A percentile compares a stretch with the other conserved stretches of the same genome.
Conservation (phyloP, 2,797 vertebrate genomes). For the Macropus fuliginosus region DNA sequence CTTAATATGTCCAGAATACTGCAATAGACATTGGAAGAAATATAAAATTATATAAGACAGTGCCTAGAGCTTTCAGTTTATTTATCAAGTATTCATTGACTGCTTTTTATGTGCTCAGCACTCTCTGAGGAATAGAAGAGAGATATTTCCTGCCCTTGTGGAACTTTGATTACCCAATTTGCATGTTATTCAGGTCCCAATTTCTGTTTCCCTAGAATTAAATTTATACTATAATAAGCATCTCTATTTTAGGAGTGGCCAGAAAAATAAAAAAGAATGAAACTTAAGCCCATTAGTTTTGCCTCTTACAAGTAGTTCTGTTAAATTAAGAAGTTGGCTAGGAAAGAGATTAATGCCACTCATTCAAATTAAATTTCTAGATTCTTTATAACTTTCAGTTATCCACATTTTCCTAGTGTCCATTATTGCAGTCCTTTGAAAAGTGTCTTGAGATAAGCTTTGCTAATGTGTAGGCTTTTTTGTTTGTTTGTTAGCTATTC, state of each 20-base stretch:
- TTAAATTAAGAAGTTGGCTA: not conserved
- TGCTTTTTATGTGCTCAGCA: not conserved
- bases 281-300: not conserved
- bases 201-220: not conserved
- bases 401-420: not conserved
- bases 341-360: not conserved
- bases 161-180: not conserved
- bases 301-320: not conserved
- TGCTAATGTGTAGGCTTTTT: not conserved
- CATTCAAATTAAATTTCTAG: not conserved
- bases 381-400: not conserved
- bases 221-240: not conserved
- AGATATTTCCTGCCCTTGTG: not conserved
- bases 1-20: not conserved
- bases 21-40: not conserved
- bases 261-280: not conserved
- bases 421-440: not conserved
- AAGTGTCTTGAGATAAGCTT: not conserved
- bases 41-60: not conserved
- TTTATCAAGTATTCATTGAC: not conserved
- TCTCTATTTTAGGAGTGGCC: not conserved
- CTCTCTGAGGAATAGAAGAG: not conserved
- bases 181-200: not conserved
- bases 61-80: not conserved
- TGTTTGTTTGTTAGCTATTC: not conserved